Evolutionary conservation across 2,797 vertebrate genomes (phyloP).

Genomic region (Sparidentex hasta): DNA sequence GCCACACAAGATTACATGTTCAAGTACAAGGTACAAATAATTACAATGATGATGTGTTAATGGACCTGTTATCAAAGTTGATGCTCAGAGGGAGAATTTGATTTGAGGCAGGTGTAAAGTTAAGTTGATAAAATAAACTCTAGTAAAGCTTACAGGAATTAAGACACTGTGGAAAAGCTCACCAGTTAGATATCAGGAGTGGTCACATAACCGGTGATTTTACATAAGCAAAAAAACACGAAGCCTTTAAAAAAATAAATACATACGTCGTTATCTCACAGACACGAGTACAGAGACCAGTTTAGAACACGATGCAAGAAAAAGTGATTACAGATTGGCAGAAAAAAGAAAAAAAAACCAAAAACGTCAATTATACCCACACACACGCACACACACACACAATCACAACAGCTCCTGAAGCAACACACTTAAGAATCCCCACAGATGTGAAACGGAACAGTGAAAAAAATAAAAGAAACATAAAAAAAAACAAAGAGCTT

Average conservation of each 20-base stretch:
- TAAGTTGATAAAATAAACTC: background rate
- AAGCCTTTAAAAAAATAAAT: constrained; percentile 20
- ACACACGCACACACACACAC: background rate
- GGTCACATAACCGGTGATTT: constrained; percentile 1
- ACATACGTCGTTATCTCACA: background rate
- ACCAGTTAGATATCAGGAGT: background rate
- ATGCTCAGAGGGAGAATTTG: too few species aligned
- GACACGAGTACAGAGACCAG: background rate
- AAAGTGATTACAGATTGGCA: constrained; percentile 22
- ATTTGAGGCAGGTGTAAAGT: too few species aligned
- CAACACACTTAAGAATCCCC: constrained; percentile 48
- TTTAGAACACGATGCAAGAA: constrained; percentile 25
- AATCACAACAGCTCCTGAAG: constrained; percentile 33
- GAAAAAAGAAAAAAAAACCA: too few species aligned
- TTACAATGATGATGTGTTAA: too few species aligned
- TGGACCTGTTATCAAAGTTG: too few species aligned
- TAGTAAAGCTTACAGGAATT: background rate
- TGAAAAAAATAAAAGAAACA: constrained; percentile 24
- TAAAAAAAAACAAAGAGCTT: constrained; percentile 43
- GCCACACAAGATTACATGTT: too few species aligned
- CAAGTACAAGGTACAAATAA: too few species aligned
- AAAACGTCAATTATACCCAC: constrained; percentile 1
- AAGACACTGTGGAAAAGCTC: background rate
- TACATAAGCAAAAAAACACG: background rate
- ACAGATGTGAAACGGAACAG: constrained; percentile 52